Evolutionary conservation across 2,888 invertebrate species (phyloP), one percentile per base, ranked within the genome.

Genomic region (Dicyrtoma fusca): DNA sequence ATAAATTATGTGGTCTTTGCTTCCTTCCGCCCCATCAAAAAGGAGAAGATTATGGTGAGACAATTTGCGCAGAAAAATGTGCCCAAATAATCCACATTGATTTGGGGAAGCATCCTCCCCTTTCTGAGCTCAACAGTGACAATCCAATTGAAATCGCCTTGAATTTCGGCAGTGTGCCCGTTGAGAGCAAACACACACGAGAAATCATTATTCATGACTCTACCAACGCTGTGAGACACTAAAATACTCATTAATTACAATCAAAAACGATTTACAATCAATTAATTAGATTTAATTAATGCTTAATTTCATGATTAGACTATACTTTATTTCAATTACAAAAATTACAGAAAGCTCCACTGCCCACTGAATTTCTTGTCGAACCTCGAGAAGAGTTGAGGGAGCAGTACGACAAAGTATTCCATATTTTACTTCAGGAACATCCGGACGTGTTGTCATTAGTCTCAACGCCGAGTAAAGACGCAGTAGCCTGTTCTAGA

Each of bases 91-190:
- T 64, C 14, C 8, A 19, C 3, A 25, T 71, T 10, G 71, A 71
- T 55, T 49, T 71, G n/a, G 63, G 64, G 3, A 59, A 61, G 34
- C 62, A 19, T 11, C 62, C 21, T 23, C 13, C 53, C 1, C 11
- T 42, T 11, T 8, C 10, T 17, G 59, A 68, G 21, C 13, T 68
- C 5, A 68, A 51, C 23, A 6, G 21, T 5, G 42, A 70, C 11
- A 70, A 75, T 42, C 73, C 74, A 3, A 62, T 75, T 19, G 63
- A 70, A 14, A 47, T 75, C 0, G 64, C 70, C 23, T 45, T 76
- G 10, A 74, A 76, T 53, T 76, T 74, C 69, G 76, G 76, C 6
- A 74, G 65, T 14, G 75, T 76, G 25, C 72, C 76, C 10, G 76
- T 76, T 8, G 75, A 72, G 44, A 68, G 73, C 55, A 65, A 69